Conservation (phyloP, 2,113 vertebrate species). For the Aptenodytes forsteri region DNA sequence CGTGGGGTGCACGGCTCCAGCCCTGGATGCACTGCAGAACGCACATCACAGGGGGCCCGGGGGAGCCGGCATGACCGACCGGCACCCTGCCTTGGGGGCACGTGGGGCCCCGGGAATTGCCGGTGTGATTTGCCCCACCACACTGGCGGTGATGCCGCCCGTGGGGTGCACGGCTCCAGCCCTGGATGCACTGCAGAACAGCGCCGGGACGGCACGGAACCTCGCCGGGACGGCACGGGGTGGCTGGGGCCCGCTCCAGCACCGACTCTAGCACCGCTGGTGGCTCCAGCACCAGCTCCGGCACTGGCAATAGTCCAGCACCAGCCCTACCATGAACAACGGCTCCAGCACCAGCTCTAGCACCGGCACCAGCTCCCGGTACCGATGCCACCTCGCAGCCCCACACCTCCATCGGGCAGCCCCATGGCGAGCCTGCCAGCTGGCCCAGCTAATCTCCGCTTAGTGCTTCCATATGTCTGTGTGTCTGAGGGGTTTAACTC, state of each 20-base stretch:
- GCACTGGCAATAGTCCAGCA: background rate
- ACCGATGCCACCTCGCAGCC: background rate
- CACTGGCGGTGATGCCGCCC: accelerated
- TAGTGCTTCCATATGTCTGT: background rate
- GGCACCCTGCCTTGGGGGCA: background rate
- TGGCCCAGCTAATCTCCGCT: constrained; percentile 8
- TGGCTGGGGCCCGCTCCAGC: background rate
- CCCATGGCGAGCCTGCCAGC: background rate
- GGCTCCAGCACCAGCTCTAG: background rate
- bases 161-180: background rate
- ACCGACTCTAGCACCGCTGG: accelerated
- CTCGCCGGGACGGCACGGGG: accelerated
- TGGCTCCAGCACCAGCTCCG: background rate
- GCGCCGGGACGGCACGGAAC: accelerated
- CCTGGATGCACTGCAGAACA: accelerated
- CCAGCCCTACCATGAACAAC: no score
- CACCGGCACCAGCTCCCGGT: background rate
- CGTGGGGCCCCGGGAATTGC: accelerated
- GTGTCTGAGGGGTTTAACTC: background rate
- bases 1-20: no score
- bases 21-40: no score
- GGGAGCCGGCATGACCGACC: background rate
- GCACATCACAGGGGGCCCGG: accelerated
- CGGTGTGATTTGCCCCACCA: accelerated
- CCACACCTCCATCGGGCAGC: background rate